These are phyloP conservation scores for Dolichomitus sp. DNA, from an alignment of 2,888 invertebrate genomes.

Conservation along the genomic window DNA sequence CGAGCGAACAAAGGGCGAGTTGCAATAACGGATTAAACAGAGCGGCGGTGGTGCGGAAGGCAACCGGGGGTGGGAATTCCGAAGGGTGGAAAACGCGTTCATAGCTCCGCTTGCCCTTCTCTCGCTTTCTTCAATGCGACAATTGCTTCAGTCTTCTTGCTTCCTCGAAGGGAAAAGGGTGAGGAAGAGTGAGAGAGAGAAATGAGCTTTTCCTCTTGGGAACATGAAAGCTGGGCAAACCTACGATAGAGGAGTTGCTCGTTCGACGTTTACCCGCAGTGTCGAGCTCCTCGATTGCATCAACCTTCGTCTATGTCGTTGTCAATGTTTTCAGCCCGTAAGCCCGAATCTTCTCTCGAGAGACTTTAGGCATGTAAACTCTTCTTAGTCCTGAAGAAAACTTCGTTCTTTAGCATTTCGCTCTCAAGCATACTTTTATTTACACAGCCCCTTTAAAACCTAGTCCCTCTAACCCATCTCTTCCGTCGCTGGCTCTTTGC, in stretches of 20 bases:
- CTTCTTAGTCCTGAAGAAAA: conserved; percentile 39
- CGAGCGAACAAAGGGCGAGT: conserved; percentile 41
- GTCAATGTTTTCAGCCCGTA: conserved; percentile 40
- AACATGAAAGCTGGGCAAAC: conserved; percentile 19
- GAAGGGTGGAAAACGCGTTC: conserved; percentile 13
- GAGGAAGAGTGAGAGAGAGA: background rate
- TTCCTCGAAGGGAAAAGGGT: background rate
- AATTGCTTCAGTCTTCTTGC: background rate
- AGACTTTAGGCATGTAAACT: conserved; percentile 25
- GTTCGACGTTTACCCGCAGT: conserved; percentile 3
- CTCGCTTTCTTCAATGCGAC: background rate
- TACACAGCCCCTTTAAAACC: conserved; percentile 25
- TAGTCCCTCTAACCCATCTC: background rate
- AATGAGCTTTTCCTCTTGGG: conserved; percentile 2
- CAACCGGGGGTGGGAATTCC: conserved; percentile 3
- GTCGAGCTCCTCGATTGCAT: conserved; percentile 27
- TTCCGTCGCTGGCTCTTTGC: background rate
- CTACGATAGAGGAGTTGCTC: conserved; percentile 17
- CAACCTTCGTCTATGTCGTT: conserved; percentile 32
- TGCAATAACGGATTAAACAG: conserved; percentile 52
- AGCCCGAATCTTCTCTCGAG: conserved; percentile 24
- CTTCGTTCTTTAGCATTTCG: conserved; percentile 40
- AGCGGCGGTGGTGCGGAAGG: conserved; percentile 22
- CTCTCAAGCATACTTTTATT: conserved; percentile 42
- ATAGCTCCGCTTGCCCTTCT: conserved; percentile 15